A percentile compares a stretch with the other conserved stretches of the same genome.
Conservation (phyloP, 2,113 vertebrate species). For the Paratilapia polleni region DNA sequence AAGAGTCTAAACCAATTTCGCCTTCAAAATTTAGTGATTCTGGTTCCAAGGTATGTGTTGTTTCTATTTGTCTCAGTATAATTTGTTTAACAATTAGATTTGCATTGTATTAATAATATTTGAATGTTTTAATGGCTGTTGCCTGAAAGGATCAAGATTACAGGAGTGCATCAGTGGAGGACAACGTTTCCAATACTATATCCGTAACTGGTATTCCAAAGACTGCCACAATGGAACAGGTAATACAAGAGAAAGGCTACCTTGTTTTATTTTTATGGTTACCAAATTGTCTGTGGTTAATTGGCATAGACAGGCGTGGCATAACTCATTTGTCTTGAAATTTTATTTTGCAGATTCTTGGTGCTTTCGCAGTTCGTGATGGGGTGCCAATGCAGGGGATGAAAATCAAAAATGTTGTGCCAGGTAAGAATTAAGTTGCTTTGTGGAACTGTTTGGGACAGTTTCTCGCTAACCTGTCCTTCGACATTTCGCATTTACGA, state of each 20-base stretch:
- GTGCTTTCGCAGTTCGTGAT: constrained; percentile 79
- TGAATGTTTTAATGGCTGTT: constrained; percentile 32
- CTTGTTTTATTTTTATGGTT: neutral
- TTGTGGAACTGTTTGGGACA: constrained; percentile 57
- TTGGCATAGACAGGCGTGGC: neutral
- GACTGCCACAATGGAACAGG: constrained; percentile 94
- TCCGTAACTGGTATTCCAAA: constrained; percentile 92
- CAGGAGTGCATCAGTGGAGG: constrained; percentile 86
- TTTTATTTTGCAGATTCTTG: constrained; percentile 75
- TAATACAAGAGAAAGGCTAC: constrained; percentile 55
- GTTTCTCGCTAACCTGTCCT: constrained; percentile 62
- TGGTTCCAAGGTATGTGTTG: constrained; percentile 75
- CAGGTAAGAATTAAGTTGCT: constrained; percentile 77
- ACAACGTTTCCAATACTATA: constrained; percentile 91
- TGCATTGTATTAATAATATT: neutral
- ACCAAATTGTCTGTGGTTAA: neutral
- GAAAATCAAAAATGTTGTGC: constrained; percentile 82
- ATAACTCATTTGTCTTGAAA: neutral
- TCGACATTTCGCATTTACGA: constrained; percentile 70
- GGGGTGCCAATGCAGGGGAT: constrained; percentile 82
- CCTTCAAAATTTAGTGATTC: constrained; percentile 74
- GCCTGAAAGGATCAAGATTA: constrained; percentile 93
- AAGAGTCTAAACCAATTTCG: constrained; percentile 67
- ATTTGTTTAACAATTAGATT: neutral
- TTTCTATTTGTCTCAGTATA: neutral